phyloP scores from a whole-genome alignment of 2,797 vertebrate genomes.

The Spinibarbus caldwelli region DNA sequence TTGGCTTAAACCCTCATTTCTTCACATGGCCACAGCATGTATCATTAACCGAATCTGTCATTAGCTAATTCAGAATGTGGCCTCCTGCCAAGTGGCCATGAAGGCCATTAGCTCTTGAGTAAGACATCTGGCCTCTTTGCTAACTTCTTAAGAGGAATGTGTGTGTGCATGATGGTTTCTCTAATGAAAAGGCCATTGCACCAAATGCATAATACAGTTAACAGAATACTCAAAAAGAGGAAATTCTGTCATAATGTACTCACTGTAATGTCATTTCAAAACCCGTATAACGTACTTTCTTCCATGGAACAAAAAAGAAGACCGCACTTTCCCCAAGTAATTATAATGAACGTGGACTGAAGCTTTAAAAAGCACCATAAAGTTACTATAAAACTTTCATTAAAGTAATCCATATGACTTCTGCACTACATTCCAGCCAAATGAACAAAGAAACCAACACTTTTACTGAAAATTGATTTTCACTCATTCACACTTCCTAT shows the following conservation, averaged over 20 bases:
- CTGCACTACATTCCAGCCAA: no score
- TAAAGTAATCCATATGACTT: no score
- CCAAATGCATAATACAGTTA: conserved; percentile 3
- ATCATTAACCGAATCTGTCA: conserved; percentile 32
- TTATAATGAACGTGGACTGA: no score
- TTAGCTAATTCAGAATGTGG: conserved; percentile 33
- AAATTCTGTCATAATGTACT: not conserved
- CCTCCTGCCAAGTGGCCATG: conserved; percentile 22
- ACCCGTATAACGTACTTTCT: not conserved
- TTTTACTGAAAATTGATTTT: no score
- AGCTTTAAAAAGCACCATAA: no score
- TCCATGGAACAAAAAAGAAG: not conserved
- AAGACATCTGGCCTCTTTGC: conserved; percentile 25
- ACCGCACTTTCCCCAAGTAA: no score
- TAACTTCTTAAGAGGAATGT: not conserved
- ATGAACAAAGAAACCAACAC: no score
- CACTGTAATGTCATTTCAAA: not conserved
- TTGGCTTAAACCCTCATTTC: conserved; percentile 24
- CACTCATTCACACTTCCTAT: no score
- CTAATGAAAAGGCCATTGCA: not conserved
- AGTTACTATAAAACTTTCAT: no score
- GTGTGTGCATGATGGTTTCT: not conserved
- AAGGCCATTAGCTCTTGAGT: conserved; percentile 34
- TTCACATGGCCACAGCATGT: conserved; percentile 31
- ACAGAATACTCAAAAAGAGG: not conserved